Evolutionary conservation across 2,888 invertebrate genomes (phyloP).

Genomic region (Plemyria rubiginata): DNA sequence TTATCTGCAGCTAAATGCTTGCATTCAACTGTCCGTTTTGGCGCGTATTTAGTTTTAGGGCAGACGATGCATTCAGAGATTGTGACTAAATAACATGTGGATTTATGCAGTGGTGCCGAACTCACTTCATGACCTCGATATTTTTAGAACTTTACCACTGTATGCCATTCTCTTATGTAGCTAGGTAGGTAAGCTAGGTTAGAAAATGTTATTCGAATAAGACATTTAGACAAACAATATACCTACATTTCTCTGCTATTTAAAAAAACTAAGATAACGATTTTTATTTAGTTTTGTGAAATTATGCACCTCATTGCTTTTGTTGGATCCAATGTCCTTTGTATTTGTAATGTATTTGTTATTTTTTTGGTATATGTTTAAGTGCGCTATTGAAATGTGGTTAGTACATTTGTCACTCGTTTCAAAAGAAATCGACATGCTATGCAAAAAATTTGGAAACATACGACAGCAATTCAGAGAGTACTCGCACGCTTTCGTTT

Average conservation of each 20-base stretch:
- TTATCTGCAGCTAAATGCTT: constrained; percentile 65
- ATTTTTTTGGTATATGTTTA: too few relatives aligned
- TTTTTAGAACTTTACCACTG: background rate
- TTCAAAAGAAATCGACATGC: background rate
- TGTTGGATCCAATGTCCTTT: too few relatives aligned
- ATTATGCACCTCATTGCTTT: too few relatives aligned
- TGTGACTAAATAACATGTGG: constrained; percentile 19
- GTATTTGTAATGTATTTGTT: too few relatives aligned
- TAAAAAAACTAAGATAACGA: background rate
- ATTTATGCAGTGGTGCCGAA: constrained; percentile 9
- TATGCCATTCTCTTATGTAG: background rate
- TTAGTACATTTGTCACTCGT: background rate
- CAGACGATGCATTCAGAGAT: constrained; percentile 32
- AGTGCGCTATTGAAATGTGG: background rate
- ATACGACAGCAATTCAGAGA: constrained; percentile 1
- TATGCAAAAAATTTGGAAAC: background rate
- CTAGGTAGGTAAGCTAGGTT: background rate
- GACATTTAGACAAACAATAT: background rate
- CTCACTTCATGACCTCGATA: constrained; percentile 2
- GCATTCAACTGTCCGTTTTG: constrained; percentile 59
- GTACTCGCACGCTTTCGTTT: background rate
- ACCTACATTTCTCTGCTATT: too few relatives aligned
- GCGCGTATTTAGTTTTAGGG: constrained; percentile 53
- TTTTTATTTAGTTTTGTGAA: too few relatives aligned
- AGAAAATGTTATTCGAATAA: background rate